phyloP scores from a whole-genome alignment of 2,797 vertebrate species.

The Helarctos malayanus region DNA sequence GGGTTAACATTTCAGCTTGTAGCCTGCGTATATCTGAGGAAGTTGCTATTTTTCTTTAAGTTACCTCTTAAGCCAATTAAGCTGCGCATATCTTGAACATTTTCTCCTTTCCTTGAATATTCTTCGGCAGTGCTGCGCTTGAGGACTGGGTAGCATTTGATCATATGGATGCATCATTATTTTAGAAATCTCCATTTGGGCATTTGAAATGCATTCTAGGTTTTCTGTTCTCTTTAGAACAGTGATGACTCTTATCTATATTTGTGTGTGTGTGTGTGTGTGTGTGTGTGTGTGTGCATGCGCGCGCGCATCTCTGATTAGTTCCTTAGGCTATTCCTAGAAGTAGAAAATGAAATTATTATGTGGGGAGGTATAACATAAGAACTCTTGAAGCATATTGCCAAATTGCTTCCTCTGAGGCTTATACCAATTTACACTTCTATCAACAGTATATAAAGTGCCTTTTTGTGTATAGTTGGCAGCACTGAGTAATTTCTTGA shows the following conservation, averaged over 20 bases:
- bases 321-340: conserved; percentile 51
- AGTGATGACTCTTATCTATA: background rate
- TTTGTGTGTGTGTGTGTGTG: conserved; percentile 27
- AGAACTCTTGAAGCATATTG: background rate
- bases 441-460: conserved; percentile 43
- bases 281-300: background rate
- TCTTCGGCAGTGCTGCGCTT: background rate
- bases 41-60: background rate
- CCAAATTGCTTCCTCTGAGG: conserved; percentile 55
- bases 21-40: conserved; percentile 26
- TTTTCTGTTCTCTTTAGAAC: conserved; percentile 37
- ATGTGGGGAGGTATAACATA: background rate
- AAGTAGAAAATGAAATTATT: conserved; percentile 60
- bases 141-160: background rate
- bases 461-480: conserved; percentile 25
- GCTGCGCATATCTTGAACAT: background rate
- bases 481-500: conserved; percentile 44
- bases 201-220: background rate
- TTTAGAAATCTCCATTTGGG: conserved; percentile 20
- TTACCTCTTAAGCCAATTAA: conserved; percentile 39
- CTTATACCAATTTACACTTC: conserved; percentile 33
- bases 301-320: background rate
- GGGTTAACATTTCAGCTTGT: background rate
- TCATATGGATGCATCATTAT: background rate
- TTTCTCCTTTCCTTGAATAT: conserved; percentile 25